Conservation (phyloP, 1,140 invertebrate genomes). For the Gryon sp. region DNA sequence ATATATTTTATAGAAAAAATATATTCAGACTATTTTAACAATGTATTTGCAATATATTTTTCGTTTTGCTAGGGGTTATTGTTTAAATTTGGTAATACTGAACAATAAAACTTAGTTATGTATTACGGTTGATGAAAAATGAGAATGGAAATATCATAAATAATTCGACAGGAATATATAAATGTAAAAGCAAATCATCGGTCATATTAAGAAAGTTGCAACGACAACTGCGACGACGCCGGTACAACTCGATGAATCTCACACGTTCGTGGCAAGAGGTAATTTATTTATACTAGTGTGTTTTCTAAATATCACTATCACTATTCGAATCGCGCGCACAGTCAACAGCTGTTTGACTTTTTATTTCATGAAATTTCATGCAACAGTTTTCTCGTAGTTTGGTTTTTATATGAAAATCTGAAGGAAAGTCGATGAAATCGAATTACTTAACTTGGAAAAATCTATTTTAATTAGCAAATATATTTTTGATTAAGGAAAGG, state of each 20-base stretch:
- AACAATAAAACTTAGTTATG: no score
- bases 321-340: slow-evolving; percentile 50
- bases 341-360: slow-evolving; percentile 52
- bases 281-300: slow-evolving; percentile 55
- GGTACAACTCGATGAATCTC: slow-evolving; percentile 19
- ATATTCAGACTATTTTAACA: no score
- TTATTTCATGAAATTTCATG: slow-evolving; percentile 57
- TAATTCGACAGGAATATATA: slow-evolving; percentile 36
- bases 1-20: no score
- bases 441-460: slow-evolving; percentile 2
- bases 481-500: no score
- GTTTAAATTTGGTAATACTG: no score
- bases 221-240: no score
- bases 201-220: slow-evolving; percentile 46
- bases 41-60: no score
- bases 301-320: slow-evolving; percentile 60
- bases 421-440: slow-evolving; percentile 57
- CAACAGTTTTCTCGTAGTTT: slow-evolving; percentile 46
- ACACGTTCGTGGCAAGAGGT: slow-evolving; percentile 49
- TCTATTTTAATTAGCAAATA: slow-evolving; percentile 28
- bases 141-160: slow-evolving; percentile 18
- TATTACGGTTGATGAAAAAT: not conserved
- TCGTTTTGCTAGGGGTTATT: no score
- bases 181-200: slow-evolving; percentile 49
- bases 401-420: slow-evolving; percentile 40